These are phyloP conservation scores for Cydia fagiglandana DNA, from an alignment of 1,140 invertebrate genomes.

Conservation along the genomic window DNA sequence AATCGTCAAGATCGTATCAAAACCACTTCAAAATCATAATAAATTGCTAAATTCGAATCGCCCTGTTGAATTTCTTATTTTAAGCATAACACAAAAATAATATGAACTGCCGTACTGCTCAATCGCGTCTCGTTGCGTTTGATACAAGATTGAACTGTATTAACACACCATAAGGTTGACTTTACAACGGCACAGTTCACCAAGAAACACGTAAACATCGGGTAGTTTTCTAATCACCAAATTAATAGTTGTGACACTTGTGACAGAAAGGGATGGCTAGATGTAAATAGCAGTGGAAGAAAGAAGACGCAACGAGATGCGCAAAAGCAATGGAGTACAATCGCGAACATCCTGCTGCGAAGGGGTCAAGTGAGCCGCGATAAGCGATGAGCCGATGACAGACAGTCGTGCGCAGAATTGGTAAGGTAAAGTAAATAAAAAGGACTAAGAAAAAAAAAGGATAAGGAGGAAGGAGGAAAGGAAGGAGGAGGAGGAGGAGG, in stretches of 20 bases:
- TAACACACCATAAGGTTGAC: neutral
- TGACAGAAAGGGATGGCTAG: neutral
- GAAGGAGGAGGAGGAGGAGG: no score
- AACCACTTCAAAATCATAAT: no score
- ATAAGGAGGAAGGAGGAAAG: no score
- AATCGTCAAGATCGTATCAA: no score
- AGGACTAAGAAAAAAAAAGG: no score
- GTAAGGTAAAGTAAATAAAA: neutral
- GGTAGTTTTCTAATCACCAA: slow-evolving; percentile 14
- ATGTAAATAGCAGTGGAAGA: neutral
- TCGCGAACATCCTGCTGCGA: slow-evolving; percentile 35
- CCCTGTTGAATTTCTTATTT: no score
- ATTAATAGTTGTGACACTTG: neutral
- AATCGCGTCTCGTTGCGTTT: no score
- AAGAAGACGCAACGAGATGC: neutral
- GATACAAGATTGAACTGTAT: neutral
- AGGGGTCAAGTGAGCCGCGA: slow-evolving; percentile 47
- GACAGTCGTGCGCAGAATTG: slow-evolving; percentile 34
- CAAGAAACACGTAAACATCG: neutral
- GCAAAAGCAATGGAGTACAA: slow-evolving; percentile 24
- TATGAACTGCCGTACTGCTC: no score
- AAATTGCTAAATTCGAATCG: no score
- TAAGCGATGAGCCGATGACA: slow-evolving; percentile 36
- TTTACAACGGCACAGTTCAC: neutral
- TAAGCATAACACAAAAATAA: no score